phyloP scores from a whole-genome alignment of 2,113 vertebrate species.

The Todiramphus saurophagus region DNA sequence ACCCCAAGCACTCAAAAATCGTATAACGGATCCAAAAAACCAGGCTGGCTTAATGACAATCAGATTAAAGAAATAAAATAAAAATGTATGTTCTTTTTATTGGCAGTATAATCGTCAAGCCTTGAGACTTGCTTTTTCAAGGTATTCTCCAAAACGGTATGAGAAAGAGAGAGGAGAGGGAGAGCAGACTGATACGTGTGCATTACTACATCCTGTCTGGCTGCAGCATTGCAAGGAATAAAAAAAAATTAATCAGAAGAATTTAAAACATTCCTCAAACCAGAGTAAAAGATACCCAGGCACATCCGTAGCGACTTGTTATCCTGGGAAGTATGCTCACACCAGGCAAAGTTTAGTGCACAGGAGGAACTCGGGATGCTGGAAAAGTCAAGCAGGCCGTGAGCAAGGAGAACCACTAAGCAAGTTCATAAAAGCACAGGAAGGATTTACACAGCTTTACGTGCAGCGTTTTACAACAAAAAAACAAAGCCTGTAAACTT shows the following conservation, averaged over 20 bases:
- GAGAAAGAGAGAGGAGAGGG: not conserved
- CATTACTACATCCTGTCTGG: not conserved
- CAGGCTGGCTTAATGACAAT: constrained; percentile 55
- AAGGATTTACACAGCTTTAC: not conserved
- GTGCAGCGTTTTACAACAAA: not conserved
- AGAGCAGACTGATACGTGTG: not conserved
- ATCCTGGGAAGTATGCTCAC: not conserved
- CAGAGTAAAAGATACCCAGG: not conserved
- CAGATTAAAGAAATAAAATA: constrained; percentile 62
- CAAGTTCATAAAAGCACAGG: not conserved
- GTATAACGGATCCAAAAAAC: not conserved
- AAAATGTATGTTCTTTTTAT: constrained; percentile 58
- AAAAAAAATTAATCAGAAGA: not conserved
- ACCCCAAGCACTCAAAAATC: constrained; percentile 25
- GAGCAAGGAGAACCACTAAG: constrained; percentile 31
- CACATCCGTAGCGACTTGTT: not conserved
- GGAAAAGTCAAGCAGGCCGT: constrained; percentile 36
- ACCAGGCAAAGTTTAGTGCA: constrained; percentile 19
- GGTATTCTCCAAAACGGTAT: constrained; percentile 10
- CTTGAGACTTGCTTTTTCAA: not conserved
- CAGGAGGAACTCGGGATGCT: constrained; percentile 45
- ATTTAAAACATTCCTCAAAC: not conserved
- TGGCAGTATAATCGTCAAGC: constrained; percentile 1
- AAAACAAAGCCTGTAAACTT: not conserved
- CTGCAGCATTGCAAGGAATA: not conserved